phyloP scores from a whole-genome alignment of 2,113 vertebrate genomes.

The Onychostruthus taczanowskii region DNA sequence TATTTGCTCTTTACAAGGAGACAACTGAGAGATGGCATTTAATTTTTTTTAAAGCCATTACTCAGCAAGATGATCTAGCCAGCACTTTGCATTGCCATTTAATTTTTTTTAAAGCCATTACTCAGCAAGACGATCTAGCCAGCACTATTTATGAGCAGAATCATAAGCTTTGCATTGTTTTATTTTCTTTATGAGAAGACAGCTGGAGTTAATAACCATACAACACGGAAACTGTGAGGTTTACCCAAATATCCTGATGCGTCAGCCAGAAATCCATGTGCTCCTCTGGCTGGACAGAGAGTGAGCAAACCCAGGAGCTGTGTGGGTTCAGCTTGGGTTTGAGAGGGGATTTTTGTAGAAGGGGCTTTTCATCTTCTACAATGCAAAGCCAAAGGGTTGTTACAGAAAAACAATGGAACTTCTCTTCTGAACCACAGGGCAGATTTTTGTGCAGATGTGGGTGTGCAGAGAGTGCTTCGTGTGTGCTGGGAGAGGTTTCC shows the following conservation, averaged over 20 bases:
- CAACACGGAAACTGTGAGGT: background rate
- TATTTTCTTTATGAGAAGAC: background rate
- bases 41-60: background rate
- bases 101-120: too few relatives aligned
- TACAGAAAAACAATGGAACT: background rate
- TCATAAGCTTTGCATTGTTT: background rate
- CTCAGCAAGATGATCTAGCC: background rate
- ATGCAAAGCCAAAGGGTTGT: background rate
- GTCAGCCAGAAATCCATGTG: background rate
- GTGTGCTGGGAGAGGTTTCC: background rate
- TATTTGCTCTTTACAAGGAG: background rate
- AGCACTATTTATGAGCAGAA: background rate
- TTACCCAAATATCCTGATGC: background rate
- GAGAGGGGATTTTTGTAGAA: background rate
- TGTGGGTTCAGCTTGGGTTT: background rate
- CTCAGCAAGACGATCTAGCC: background rate
- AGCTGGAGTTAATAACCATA: background rate
- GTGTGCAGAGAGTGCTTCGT: rapidly evolving
- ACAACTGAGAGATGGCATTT: background rate
- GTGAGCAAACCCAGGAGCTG: background rate
- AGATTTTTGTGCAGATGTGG: background rate
- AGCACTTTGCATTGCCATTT: background rate
- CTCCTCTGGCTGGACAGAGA: background rate
- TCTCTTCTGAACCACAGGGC: background rate
- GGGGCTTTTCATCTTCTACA: rapidly evolving